A percentile compares a stretch with the other conserved stretches of the same genome.
Conservation (phyloP, 2,797 vertebrate species). For the Sebastes hopkinsi region DNA sequence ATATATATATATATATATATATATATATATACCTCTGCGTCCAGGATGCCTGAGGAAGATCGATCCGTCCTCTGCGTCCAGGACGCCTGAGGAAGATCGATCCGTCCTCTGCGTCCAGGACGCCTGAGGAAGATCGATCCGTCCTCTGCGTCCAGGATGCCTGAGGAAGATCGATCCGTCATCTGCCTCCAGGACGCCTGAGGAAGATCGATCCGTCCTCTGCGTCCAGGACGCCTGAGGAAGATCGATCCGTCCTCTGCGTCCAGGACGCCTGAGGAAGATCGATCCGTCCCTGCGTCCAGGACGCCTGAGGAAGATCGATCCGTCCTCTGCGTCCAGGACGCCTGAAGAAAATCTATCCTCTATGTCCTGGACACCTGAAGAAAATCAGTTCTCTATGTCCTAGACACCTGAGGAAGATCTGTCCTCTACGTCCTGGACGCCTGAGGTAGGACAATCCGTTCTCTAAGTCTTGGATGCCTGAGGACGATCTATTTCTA, state of each 20-base stretch:
- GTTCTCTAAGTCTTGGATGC: background rate
- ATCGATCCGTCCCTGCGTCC: background rate
- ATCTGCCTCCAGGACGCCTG: background rate
- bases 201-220: background rate
- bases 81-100: background rate
- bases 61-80: background rate
- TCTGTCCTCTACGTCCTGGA: background rate
- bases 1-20: no score
- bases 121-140: background rate
- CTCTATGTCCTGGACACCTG: background rate
- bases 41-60: background rate
- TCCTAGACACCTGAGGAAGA: background rate
- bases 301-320: background rate
- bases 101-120: background rate
- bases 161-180: background rate
- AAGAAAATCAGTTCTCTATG: background rate
- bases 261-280: background rate
- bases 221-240: no score
- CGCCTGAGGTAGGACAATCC: background rate
- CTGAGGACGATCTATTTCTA: background rate
- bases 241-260: no score
- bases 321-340: background rate
- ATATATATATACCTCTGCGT: no score
- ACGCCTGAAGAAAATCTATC: background rate
- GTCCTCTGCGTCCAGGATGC: background rate